Base-by-base conservation (phyloP, 1,140 invertebrate genomes). In the Adoxophyes honmai region DNA sequence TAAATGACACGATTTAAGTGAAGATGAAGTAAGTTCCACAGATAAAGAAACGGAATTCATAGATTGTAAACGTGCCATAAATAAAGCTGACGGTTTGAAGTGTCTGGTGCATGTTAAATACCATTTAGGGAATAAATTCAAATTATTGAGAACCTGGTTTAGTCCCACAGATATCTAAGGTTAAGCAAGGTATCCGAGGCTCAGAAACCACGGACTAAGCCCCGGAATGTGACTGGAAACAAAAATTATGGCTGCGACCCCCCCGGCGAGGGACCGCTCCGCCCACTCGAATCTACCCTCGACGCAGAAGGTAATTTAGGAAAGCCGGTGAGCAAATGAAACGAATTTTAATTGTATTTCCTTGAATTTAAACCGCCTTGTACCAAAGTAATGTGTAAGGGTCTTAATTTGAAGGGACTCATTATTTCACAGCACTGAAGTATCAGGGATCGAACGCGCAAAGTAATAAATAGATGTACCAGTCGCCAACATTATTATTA, bases 171-270 rank as follows among this genome's bases (percentile, higher is more conserved):
- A 48, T 48, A 48, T 21, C 10, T 48, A 11, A 48, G 2, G 21
- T 18, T 13, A 11, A 48, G 42, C 21, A 48, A 48, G 42, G 13
- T 21, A 48, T 21, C 42, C 4, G 42, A 48, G 11, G 42, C 42
- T 33, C 16, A 18, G 42, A 13, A 48, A 18, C 18, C 59, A 44
- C 33, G 51, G 53, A 39, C 44, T 57, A 59, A 53, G 61, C 63
- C 64, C 61, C 60, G 53, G 56, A 62, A 62, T 62, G 65, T 58
- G 63, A 62, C 60, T 60, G 59, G 62, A 60, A 64, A 68, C 63
- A 68, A 71, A 74, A 72, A 72, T 68, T 68, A 72, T 66, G 52
- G 59, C 69, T 28, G 52, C 58, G 37, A 15, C 56, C 56, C 59
- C 64, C 53, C 57, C 55, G 42, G 10, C 44, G 36, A 36, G 57